phyloP scores from a whole-genome alignment of 2,113 vertebrate genomes.

The Chionodraco myersi region DNA sequence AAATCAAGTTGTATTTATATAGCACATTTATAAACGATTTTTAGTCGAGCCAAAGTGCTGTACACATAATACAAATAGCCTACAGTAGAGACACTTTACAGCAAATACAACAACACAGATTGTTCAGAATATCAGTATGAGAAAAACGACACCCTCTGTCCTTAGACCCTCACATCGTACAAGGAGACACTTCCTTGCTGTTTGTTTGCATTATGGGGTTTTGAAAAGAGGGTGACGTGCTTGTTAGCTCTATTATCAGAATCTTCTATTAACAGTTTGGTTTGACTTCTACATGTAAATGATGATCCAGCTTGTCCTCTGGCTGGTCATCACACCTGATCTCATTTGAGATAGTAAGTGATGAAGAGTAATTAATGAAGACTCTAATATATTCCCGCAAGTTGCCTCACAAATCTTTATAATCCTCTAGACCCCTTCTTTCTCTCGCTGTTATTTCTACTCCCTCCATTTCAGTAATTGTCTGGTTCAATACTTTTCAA shows the following conservation, averaged over 20 bases:
- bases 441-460: conserved; percentile 4
- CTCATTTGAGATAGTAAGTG: conserved; percentile 20
- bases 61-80: too few species aligned
- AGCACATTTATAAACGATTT: too few species aligned
- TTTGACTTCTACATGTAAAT: background rate
- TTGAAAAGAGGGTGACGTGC: too few species aligned
- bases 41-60: too few species aligned
- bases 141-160: too few species aligned
- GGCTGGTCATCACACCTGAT: conserved; percentile 19
- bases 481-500: conserved; percentile 9
- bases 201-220: too few species aligned
- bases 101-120: too few species aligned
- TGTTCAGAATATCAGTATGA: too few species aligned
- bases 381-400: conserved; percentile 32
- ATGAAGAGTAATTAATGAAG: conserved; percentile 50
- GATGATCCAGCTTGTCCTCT: conserved; percentile 27
- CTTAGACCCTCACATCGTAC: too few species aligned
- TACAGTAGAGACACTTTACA: too few species aligned
- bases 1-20: too few species aligned
- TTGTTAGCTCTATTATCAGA: background rate
- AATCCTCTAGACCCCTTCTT: background rate
- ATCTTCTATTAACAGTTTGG: conserved; percentile 1
- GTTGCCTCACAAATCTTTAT: conserved; percentile 33
- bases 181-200: too few species aligned
- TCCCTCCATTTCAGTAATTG: conserved; percentile 7